These are phyloP conservation scores for Phymatocera aterrima DNA, from an alignment of 2,888 invertebrate genomes.

Conservation along the genomic window DNA sequence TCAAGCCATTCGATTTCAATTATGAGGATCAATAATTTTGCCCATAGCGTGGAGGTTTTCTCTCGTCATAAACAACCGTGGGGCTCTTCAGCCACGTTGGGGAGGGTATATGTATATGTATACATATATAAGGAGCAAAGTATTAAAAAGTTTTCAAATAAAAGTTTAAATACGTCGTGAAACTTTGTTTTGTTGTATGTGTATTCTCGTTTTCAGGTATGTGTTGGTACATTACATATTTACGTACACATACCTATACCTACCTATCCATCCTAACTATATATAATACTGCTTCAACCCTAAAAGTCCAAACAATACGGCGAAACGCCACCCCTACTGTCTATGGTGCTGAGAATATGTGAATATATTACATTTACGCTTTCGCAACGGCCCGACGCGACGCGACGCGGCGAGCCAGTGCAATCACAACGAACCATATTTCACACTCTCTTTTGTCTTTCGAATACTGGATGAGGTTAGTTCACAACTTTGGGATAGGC, in stretches of 20 bases:
- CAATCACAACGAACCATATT: constrained; percentile 43
- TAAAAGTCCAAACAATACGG: constrained; percentile 30
- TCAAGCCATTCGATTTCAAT: too few relatives aligned
- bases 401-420: constrained; percentile 7
- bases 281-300: neutral
- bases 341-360: constrained; percentile 59
- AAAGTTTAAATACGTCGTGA: constrained; percentile 71
- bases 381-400: neutral
- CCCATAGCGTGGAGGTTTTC: neutral
- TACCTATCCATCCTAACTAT: neutral
- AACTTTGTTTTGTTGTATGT: constrained; percentile 65
- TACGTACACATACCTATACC: neutral
- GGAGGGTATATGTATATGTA: constrained; percentile 22
- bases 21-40: too few relatives aligned
- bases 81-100: constrained; percentile 39
- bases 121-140: constrained; percentile 47
- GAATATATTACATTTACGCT: constrained; percentile 58
- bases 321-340: constrained; percentile 11
- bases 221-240: neutral
- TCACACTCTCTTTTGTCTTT: constrained; percentile 42
- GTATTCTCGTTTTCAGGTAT: neutral
- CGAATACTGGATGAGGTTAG: constrained; percentile 38
- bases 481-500: constrained; percentile 40
- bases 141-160: constrained; percentile 73
- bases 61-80: constrained; percentile 32